Percentiles rank a stretch among this genome's conserved stretches.
phyloP scores from a whole-genome alignment of 2,113 vertebrate genomes.

The Tapirus terrestris region DNA sequence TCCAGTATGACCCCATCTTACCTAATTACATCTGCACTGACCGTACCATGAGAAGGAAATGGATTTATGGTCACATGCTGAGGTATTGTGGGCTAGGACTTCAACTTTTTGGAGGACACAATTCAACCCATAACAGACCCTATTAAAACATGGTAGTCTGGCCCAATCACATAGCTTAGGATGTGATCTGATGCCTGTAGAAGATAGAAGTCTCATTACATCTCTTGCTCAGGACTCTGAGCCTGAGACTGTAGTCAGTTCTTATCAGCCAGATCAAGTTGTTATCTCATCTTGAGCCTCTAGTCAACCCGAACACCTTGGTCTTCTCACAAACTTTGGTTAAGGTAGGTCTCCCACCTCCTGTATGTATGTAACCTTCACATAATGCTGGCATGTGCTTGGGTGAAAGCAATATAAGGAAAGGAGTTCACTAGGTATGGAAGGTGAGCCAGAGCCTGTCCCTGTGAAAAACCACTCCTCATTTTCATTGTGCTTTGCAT shows the following conservation, averaged over 20 bases:
- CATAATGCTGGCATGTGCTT: background rate
- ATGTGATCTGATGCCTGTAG: background rate
- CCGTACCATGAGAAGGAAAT: background rate
- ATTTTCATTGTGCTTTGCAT: background rate
- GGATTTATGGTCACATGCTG: background rate
- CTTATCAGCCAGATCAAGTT: background rate
- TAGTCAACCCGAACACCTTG: background rate
- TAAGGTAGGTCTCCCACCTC: background rate
- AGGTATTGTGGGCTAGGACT: background rate
- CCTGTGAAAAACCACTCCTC: background rate
- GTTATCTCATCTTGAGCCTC: background rate
- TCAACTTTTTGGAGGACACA: background rate
- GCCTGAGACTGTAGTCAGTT: background rate
- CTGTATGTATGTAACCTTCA: background rate
- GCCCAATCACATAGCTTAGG: background rate
- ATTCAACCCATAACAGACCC: background rate
- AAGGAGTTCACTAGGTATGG: background rate
- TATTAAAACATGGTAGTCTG: background rate
- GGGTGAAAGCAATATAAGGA: background rate
- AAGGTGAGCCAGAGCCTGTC: background rate
- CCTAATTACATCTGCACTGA: background rate
- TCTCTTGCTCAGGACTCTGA: background rate
- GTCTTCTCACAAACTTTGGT: background rate
- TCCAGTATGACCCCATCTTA: background rate
- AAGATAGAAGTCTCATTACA: background rate